Conservation (phyloP, 2,888 invertebrate genomes). For the Gymnocheta viridis region DNA sequence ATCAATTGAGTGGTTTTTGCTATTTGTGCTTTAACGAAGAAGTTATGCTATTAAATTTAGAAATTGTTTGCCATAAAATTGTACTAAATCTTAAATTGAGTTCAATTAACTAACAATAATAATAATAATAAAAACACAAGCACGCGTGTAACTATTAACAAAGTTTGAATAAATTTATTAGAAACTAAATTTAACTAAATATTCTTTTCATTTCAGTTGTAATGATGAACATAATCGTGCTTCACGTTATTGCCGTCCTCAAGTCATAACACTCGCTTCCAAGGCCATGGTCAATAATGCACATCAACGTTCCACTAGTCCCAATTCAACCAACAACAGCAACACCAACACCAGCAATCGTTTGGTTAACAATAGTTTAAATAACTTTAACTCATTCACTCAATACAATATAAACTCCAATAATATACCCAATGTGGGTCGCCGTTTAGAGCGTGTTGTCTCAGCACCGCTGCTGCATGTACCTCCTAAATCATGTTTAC, state of each 20-base stretch:
- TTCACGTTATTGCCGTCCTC: slow-evolving; percentile 80
- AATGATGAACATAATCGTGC: slow-evolving; percentile 79
- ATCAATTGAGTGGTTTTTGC: not conserved
- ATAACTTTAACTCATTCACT: slow-evolving; percentile 52
- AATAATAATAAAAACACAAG: not conserved
- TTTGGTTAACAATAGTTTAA: slow-evolving; percentile 58
- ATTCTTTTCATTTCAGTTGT: slow-evolving; percentile 74
- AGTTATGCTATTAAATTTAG: not conserved
- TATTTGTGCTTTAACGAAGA: not conserved
- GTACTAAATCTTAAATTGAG: slow-evolving; percentile 10
- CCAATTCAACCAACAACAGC: slow-evolving; percentile 55
- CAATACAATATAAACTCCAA: slow-evolving; percentile 70
- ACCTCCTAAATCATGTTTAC: slow-evolving; percentile 84
- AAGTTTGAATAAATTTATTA: not conserved
- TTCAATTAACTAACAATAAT: slow-evolving; percentile 15
- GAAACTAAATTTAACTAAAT: not conserved
- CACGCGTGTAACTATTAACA: not conserved
- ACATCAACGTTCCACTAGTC: slow-evolving; percentile 66
- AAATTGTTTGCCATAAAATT: not conserved
- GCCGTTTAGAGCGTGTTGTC: slow-evolving; percentile 76
- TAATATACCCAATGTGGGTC: slow-evolving; percentile 71
- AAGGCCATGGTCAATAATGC: slow-evolving; percentile 81
- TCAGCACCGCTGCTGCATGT: slow-evolving; percentile 79
- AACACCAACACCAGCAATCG: slow-evolving; percentile 63
- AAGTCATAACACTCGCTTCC: slow-evolving; percentile 80